Percentiles rank a stretch among this genome's conserved stretches.
These are phyloP conservation scores for Euproctis similis DNA, from an alignment of 2,888 invertebrate genomes.

Conservation along the genomic window DNA sequence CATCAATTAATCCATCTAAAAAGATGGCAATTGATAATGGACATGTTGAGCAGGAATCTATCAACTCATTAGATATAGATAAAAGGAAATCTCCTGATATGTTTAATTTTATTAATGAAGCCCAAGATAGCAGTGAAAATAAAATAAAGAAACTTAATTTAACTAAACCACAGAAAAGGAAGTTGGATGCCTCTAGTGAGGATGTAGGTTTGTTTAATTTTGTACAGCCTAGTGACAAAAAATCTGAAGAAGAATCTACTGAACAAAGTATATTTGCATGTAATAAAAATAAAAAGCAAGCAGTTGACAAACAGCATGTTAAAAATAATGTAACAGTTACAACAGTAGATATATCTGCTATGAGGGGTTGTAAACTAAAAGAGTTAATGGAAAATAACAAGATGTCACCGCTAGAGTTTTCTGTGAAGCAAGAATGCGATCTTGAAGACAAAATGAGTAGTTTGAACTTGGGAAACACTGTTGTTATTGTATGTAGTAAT, in stretches of 20 bases:
- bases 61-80: slow-evolving; percentile 4
- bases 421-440: slow-evolving; percentile 46
- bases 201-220: slow-evolving; percentile 62
- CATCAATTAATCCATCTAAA: slow-evolving; percentile 36
- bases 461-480: slow-evolving; percentile 51
- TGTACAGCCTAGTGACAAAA: slow-evolving; percentile 29
- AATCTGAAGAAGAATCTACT: slow-evolving; percentile 11
- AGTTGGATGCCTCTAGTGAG: slow-evolving; percentile 37
- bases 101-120: slow-evolving; percentile 50
- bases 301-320: slow-evolving; percentile 5
- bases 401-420: slow-evolving; percentile 15
- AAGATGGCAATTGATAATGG: slow-evolving; percentile 41
- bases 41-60: slow-evolving; percentile 6
- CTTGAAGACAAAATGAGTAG: slow-evolving; percentile 48
- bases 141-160: slow-evolving; percentile 45
- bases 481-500: slow-evolving; percentile 44
- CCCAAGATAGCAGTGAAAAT: slow-evolving; percentile 15
- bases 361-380: slow-evolving; percentile 54
- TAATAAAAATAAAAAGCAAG: slow-evolving; percentile 17
- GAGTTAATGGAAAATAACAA: slow-evolving; percentile 43
- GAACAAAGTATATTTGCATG: slow-evolving; percentile 28
- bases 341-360: slow-evolving; percentile 36
- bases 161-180: slow-evolving; percentile 49
- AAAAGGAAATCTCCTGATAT: slow-evolving; percentile 29
- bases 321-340: slow-evolving; percentile 16